Evolutionary conservation across 2,888 invertebrate genomes (phyloP).

Genomic region (Yponomeuta plumbellus): DNA sequence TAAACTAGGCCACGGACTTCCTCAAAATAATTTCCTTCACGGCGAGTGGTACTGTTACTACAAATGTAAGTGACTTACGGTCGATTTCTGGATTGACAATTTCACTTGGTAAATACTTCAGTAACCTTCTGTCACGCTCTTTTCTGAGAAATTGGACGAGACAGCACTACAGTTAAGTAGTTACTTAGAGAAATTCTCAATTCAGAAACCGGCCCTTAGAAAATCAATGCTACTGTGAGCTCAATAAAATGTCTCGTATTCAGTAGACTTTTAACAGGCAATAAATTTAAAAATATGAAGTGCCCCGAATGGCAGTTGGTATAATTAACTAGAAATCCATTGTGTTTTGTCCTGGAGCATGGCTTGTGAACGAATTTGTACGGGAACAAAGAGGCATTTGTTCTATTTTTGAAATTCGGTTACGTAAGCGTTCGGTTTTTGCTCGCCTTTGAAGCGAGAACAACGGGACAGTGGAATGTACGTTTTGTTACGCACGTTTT

Average conservation of each 20-base stretch:
- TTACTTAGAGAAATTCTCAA: too few species aligned
- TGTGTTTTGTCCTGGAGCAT: constrained; percentile 29
- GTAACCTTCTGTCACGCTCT: too few species aligned
- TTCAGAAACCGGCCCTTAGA: too few species aligned
- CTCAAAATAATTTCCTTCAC: too few species aligned
- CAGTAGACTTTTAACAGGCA: constrained; percentile 25
- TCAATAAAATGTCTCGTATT: background rate
- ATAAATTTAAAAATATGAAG: constrained; percentile 28
- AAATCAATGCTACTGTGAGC: background rate
- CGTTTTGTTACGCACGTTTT: constrained; percentile 35
- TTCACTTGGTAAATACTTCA: too few species aligned
- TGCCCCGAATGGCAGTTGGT: constrained; percentile 2
- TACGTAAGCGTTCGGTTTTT: constrained; percentile 56
- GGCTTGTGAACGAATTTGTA: constrained; percentile 33
- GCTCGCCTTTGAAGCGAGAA: constrained; percentile 36
- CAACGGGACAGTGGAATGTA: constrained; percentile 41
- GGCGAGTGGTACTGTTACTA: too few species aligned
- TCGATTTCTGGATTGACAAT: too few species aligned
- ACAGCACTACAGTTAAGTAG: too few species aligned
- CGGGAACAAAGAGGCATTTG: constrained; percentile 51
- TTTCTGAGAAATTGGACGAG: too few species aligned
- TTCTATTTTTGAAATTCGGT: constrained; percentile 61
- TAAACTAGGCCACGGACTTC: too few species aligned
- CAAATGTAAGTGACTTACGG: too few species aligned
- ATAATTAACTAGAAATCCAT: constrained; percentile 24